Conservation (phyloP, 35 echinoderm and acorn worm species). For the Nesometra sesokonis region DNA sequence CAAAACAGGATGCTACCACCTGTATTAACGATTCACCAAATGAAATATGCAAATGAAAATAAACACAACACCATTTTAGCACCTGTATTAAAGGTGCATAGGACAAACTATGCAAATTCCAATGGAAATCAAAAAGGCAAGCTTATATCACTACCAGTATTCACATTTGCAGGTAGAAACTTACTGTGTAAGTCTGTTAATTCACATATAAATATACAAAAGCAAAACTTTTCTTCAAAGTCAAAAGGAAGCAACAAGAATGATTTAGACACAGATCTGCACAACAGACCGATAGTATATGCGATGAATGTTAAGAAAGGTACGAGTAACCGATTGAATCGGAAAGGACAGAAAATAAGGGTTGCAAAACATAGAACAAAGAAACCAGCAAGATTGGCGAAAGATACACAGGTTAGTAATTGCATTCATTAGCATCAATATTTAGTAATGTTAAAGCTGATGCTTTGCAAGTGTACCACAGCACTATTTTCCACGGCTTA, state of each 20-base stretch:
- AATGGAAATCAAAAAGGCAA: too few species aligned
- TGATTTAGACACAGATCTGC: not conserved
- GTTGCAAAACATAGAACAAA: not conserved
- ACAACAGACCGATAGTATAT: not conserved
- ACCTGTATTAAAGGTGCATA: too few species aligned
- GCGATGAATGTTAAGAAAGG: not conserved
- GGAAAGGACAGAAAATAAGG: not conserved
- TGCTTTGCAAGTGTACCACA: too few species aligned
- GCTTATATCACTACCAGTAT: not conserved
- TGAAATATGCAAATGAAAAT: too few species aligned
- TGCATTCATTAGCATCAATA: too few species aligned
- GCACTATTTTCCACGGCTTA: too few species aligned
- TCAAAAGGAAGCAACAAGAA: not conserved
- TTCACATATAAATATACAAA: not conserved
- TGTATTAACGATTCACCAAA: too few species aligned
- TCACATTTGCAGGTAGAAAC: not conserved
- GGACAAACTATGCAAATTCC: too few species aligned
- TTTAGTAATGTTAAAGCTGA: too few species aligned
- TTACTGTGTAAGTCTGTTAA: not conserved
- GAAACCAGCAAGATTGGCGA: not conserved
- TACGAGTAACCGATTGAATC: not conserved
- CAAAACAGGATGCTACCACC: too few species aligned
- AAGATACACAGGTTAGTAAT: not conserved
- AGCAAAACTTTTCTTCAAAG: not conserved
- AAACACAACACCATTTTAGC: too few species aligned